Evolutionary conservation across 1,140 invertebrate genomes (phyloP).

Genomic region (Phocides pigmalion): DNA sequence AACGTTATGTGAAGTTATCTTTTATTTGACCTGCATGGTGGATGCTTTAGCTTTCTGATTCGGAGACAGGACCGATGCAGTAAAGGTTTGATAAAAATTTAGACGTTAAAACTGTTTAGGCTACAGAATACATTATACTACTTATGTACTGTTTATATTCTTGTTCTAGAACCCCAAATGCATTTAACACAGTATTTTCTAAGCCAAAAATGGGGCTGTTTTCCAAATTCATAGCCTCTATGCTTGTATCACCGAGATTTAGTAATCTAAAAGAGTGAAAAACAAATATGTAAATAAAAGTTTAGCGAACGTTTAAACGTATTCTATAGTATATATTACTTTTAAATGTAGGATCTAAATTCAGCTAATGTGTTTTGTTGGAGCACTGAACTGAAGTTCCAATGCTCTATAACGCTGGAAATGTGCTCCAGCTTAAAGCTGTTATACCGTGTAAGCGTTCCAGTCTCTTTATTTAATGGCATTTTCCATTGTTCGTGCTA

Average conservation of each 20-base stretch:
- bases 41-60: too few relatives aligned
- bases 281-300: conserved; percentile 13
- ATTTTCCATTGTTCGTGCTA: conserved; percentile 20
- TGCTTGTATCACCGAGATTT: conserved; percentile 15
- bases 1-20: too few relatives aligned
- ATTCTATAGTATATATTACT: conserved; percentile 9
- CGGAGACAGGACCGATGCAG: too few relatives aligned
- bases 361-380: conserved; percentile 37
- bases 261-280: conserved; percentile 7
- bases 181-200: background rate
- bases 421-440: conserved; percentile 19
- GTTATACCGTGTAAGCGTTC: conserved; percentile 23
- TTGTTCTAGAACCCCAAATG: background rate
- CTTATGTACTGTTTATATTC: too few relatives aligned
- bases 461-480: conserved; percentile 21
- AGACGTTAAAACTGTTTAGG: too few relatives aligned
- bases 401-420: conserved; percentile 14
- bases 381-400: conserved; percentile 33
- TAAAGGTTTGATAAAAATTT: too few relatives aligned
- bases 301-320: background rate
- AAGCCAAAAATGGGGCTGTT: background rate
- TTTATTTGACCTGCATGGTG: too few relatives aligned
- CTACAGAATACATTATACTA: too few relatives aligned
- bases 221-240: conserved; percentile 17
- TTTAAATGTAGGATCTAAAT: conserved; percentile 32